phyloP scores from a whole-genome alignment of 2,888 invertebrate species.

The Argynnis bischoffii region DNA sequence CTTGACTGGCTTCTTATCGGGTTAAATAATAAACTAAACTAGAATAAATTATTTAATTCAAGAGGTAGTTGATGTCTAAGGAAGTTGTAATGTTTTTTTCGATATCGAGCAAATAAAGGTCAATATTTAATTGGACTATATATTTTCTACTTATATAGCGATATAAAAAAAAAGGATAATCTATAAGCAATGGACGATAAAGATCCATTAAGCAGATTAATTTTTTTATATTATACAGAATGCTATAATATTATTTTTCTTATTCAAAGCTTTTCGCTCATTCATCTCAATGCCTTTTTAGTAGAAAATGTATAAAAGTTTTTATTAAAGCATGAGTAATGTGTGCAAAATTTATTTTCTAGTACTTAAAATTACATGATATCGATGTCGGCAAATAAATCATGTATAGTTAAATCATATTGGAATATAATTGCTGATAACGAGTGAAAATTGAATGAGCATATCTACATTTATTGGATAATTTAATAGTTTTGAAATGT shows the following conservation, averaged over 20 bases:
- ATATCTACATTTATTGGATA: too few species aligned
- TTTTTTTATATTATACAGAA: slow-evolving; percentile 26
- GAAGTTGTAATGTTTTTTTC: too few species aligned
- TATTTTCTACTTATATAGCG: too few species aligned
- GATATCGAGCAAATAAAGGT: too few species aligned
- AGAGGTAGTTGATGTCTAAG: too few species aligned
- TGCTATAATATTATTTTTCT: slow-evolving; percentile 31
- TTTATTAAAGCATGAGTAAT: slow-evolving; percentile 16
- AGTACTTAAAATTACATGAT: background rate
- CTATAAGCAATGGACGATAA: slow-evolving; percentile 11
- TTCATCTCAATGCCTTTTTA: slow-evolving; percentile 25
- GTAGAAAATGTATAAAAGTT: slow-evolving; percentile 20
- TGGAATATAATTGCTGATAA: background rate
- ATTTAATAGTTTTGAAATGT: too few species aligned
- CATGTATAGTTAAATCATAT: background rate
- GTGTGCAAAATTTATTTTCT: slow-evolving; percentile 13
- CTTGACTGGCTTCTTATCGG: too few species aligned
- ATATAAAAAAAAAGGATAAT: too few species aligned
- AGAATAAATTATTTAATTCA: too few species aligned
- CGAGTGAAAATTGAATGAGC: too few species aligned
- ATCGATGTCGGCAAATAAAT: background rate
- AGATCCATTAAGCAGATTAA: slow-evolving; percentile 28
- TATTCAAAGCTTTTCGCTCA: slow-evolving; percentile 33
- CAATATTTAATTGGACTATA: too few species aligned
- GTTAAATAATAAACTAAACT: too few species aligned